phyloP scores from a whole-genome alignment of 1,140 invertebrate species.

The Popillia japonica region DNA sequence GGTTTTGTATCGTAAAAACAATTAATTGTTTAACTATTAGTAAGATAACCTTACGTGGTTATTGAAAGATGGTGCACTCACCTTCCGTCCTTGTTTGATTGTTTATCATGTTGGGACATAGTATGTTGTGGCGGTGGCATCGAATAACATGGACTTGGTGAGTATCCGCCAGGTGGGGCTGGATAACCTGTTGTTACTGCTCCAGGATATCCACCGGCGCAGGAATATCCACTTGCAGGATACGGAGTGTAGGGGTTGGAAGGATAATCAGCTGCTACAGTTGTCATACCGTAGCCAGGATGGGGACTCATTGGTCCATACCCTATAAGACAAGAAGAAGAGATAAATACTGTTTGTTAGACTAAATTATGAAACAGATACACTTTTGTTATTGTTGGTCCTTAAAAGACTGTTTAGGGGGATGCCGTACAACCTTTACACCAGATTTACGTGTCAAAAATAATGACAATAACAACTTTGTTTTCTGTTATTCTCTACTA shows the following conservation, averaged over 20 bases:
- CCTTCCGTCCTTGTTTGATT: slow-evolving; percentile 77
- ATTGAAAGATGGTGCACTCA: slow-evolving; percentile 61
- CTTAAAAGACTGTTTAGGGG: no score
- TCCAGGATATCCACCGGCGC: slow-evolving; percentile 68
- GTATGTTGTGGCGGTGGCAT: slow-evolving; percentile 80
- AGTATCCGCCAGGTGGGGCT: slow-evolving; percentile 72
- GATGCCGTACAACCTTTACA: no score
- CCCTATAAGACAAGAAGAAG: slow-evolving; percentile 61
- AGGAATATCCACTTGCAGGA: slow-evolving; percentile 56
- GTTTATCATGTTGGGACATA: slow-evolving; percentile 75
- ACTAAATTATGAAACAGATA: no score
- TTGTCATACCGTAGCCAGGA: slow-evolving; percentile 80
- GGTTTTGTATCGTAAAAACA: no score
- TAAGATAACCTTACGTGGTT: no score
- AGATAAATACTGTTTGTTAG: no score
- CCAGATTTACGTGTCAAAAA: no score
- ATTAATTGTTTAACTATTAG: no score
- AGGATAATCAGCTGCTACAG: slow-evolving; percentile 79
- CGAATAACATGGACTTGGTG: slow-evolving; percentile 78
- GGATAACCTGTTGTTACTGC: slow-evolving; percentile 71
- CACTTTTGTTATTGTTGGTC: no score
- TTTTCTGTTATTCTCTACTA: no score
- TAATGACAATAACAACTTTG: no score
- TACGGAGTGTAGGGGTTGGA: slow-evolving; percentile 76
- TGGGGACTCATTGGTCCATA: slow-evolving; percentile 84